Conservation (phyloP, 1,140 invertebrate genomes). For the Ptiloglossa arizonensis region DNA sequence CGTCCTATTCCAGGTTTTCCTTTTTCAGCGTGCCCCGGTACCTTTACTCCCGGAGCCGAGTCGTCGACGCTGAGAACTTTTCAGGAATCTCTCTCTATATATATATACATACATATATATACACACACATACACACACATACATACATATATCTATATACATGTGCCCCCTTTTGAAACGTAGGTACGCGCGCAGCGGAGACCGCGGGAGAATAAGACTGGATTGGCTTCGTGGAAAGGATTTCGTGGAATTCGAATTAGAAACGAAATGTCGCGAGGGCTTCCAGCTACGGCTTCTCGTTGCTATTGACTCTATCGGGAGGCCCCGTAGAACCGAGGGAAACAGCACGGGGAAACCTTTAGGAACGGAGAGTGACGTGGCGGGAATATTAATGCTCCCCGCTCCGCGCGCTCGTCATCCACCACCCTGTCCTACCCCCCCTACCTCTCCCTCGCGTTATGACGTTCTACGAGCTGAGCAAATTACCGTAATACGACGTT, state of each 20-base stretch:
- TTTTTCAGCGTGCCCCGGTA: constrained; percentile 34
- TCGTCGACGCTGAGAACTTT: constrained; percentile 50
- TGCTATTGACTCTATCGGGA: constrained; percentile 55
- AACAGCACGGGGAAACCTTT: constrained; percentile 12
- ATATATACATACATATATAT: constrained; percentile 17
- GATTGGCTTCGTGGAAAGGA: constrained; percentile 59
- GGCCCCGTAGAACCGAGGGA: not conserved
- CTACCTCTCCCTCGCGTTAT: not conserved
- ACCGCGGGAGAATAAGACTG: constrained; percentile 46
- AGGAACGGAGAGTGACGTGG: constrained; percentile 32
- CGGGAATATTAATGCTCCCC: constrained; percentile 55
- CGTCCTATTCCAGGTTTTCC: constrained; percentile 42
- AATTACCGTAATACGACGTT: constrained; percentile 56
- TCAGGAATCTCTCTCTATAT: constrained; percentile 58
- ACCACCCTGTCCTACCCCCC: no score
- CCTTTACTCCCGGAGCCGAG: not conserved
- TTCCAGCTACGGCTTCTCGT: constrained; percentile 33
- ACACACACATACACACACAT: no score
- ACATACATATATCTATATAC: no score
- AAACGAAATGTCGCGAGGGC: constrained; percentile 55
- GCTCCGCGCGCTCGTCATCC: no score
- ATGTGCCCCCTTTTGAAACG: constrained; percentile 34
- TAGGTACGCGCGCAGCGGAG: constrained; percentile 1
- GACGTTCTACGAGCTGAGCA: constrained; percentile 41
- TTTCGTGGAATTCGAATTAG: constrained; percentile 64